phyloP scores from a whole-genome alignment of 1,140 invertebrate species.

The Procambarus clarkii region DNA sequence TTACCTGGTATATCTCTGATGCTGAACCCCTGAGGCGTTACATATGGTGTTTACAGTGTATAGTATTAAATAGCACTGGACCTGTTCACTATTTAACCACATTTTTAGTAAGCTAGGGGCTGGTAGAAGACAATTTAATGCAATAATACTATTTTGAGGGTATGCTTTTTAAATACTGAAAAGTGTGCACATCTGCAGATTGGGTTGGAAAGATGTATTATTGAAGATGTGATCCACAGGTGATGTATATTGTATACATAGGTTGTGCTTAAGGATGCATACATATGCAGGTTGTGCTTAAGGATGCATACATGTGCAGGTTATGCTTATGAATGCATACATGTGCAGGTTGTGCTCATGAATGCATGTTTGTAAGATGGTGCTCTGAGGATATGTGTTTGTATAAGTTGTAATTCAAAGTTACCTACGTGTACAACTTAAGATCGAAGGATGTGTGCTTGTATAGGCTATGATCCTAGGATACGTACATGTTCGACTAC shows the following conservation, averaged over 20 bases:
- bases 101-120: neutral
- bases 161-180: neutral
- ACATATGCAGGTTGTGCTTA: neutral
- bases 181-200: no score
- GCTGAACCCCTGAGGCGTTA: neutral
- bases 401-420: neutral
- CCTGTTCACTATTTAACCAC: neutral
- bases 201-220: no score
- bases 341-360: neutral
- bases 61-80: neutral
- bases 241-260: neutral
- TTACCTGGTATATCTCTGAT: neutral
- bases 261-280: neutral
- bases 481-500: neutral
- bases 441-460: neutral
- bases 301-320: neutral
- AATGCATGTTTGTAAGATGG: neutral
- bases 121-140: constrained; percentile 8
- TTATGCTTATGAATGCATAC: neutral
- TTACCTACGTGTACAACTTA: neutral
- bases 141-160: constrained; percentile 34
- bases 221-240: no score
- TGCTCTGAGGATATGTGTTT: neutral
- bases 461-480: neutral
- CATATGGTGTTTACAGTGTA: neutral